These are phyloP conservation scores for Parnassius orleans DNA, from an alignment of 2,888 invertebrate genomes.

Conservation along the genomic window DNA sequence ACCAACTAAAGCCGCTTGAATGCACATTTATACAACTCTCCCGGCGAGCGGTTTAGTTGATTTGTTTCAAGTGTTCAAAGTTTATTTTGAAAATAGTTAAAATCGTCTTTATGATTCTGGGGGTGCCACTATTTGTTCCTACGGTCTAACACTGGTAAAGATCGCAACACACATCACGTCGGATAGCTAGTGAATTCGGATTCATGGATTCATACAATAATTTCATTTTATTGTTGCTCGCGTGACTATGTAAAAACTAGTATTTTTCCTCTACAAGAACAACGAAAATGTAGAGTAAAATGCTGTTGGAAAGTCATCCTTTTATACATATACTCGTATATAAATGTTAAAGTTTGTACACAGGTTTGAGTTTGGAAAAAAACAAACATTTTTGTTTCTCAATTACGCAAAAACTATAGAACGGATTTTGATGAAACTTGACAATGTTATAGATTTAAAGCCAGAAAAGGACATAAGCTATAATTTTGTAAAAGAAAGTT, in stretches of 20 bases:
- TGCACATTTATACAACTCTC: slow-evolving; percentile 17
- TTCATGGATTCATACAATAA: slow-evolving; percentile 35
- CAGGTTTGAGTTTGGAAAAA: no score
- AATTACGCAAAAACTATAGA: no score
- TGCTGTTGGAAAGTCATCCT: no score
- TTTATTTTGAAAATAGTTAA: slow-evolving; percentile 5
- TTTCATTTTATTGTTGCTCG: slow-evolving; percentile 32
- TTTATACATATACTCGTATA: no score
- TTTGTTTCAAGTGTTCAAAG: slow-evolving; percentile 12
- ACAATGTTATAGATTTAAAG: no score
- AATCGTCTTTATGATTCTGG: not conserved
- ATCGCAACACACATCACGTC: slow-evolving; percentile 25
- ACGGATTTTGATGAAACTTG: no score
- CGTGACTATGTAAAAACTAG: slow-evolving; percentile 31
- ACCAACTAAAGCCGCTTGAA: slow-evolving; percentile 7
- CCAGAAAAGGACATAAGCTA: no score
- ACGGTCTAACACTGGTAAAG: not conserved
- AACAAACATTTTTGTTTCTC: no score
- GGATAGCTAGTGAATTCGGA: slow-evolving; percentile 27
- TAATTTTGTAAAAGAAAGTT: no score
- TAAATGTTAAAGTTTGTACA: no score
- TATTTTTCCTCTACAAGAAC: not conserved
- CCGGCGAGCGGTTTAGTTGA: not conserved
- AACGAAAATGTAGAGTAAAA: no score
- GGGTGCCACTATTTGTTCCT: not conserved